These are phyloP conservation scores for Leuciscus idus DNA, from an alignment of 2,113 vertebrate genomes.

Conservation along the genomic window DNA sequence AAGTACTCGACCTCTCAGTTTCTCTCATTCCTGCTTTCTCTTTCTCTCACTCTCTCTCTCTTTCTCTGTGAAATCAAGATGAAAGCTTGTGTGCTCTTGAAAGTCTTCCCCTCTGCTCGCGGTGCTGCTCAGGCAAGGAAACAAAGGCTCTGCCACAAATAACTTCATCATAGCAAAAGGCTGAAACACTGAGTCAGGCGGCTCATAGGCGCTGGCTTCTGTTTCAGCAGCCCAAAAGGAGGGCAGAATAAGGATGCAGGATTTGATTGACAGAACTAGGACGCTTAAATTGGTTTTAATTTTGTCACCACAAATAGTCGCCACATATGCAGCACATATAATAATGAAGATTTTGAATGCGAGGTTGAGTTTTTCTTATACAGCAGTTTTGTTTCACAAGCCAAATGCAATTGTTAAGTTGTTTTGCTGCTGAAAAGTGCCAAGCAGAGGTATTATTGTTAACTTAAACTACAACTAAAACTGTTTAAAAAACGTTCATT, in stretches of 20 bases:
- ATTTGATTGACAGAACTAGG: constrained; percentile 47
- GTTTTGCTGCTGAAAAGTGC: not conserved
- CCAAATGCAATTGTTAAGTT: not conserved
- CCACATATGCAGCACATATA: not conserved
- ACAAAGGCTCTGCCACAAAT: constrained; percentile 74
- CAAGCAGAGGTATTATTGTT: not conserved
- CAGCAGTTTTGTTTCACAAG: not conserved
- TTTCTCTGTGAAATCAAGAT: constrained; percentile 66
- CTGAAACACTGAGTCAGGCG: constrained; percentile 30
- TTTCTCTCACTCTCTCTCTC: constrained; percentile 51
- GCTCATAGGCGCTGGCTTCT: constrained; percentile 26
- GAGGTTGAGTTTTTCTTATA: not conserved
- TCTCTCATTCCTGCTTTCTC: constrained; percentile 37
- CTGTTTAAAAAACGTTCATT: not conserved
- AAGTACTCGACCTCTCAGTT: constrained; percentile 52
- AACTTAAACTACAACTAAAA: not conserved
- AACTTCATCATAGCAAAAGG: constrained; percentile 66
- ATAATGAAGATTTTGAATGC: not conserved
- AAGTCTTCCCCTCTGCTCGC: constrained; percentile 42
- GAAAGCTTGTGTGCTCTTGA: constrained; percentile 69
- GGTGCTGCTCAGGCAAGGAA: constrained; percentile 54
- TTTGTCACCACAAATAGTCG: constrained; percentile 13
- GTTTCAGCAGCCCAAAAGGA: constrained; percentile 22
- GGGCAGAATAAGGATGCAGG: not conserved
- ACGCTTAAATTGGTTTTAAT: constrained; percentile 45